These are phyloP conservation scores for Drosophila saltans DNA, from an alignment of 1,140 invertebrate species.

Conservation along the genomic window DNA sequence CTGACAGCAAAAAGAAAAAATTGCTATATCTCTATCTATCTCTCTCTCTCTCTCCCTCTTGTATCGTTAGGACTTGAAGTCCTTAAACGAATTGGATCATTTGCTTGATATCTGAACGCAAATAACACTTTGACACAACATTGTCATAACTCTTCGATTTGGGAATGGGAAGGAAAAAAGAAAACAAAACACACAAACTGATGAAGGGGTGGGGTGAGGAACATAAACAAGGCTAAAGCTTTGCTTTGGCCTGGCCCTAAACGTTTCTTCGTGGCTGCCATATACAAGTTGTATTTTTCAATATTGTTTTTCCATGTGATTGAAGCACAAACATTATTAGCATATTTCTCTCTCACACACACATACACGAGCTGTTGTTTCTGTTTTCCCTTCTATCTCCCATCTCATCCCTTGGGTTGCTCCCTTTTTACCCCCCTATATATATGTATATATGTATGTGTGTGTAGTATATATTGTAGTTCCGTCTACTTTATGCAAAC, in stretches of 20 bases:
- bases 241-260: slow-evolving; percentile 41
- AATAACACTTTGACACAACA: slow-evolving; percentile 65
- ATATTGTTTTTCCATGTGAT: slow-evolving; percentile 78
- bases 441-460: slow-evolving; percentile 7
- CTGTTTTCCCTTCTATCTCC: slow-evolving; percentile 7
- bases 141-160: slow-evolving; percentile 54
- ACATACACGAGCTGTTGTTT: not conserved
- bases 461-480: slow-evolving; percentile 1
- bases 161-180: not conserved
- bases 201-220: not conserved
- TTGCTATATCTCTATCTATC: slow-evolving; percentile 40
- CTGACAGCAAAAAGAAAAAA: slow-evolving; percentile 36
- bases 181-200: not conserved
- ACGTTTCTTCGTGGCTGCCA: slow-evolving; percentile 48
- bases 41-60: slow-evolving; percentile 16
- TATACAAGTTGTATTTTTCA: slow-evolving; percentile 62
- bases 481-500: slow-evolving; percentile 51
- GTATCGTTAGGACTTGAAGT: slow-evolving; percentile 8
- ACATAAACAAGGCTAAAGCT: slow-evolving; percentile 49
- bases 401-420: not conserved
- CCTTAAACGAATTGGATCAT: slow-evolving; percentile 56
- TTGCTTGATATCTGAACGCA: slow-evolving; percentile 54
- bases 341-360: slow-evolving; percentile 37
- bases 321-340: slow-evolving; percentile 74
- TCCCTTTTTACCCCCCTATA: not conserved